phyloP scores from a whole-genome alignment of 2,797 vertebrate genomes.

The Urocyon cinereoargenteus region DNA sequence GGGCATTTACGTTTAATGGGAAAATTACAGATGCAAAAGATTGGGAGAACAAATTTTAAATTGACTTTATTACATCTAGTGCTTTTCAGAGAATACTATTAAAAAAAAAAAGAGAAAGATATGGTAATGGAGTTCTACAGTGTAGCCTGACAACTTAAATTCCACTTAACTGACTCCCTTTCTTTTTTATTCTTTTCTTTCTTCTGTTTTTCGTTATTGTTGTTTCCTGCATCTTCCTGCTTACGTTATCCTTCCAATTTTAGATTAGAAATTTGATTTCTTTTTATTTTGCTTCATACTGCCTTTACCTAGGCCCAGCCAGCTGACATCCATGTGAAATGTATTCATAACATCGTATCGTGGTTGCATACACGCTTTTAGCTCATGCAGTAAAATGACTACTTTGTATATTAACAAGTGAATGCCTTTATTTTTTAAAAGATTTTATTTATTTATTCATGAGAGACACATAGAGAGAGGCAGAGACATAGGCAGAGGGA shows the following conservation, averaged over 20 bases:
- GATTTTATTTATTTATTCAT: no score
- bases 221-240: constrained; percentile 74
- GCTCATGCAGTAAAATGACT: neutral
- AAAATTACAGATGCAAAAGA: constrained; percentile 94
- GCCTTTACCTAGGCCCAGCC: neutral
- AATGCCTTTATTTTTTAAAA: neutral
- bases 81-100: constrained; percentile 93
- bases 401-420: neutral
- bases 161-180: constrained; percentile 86
- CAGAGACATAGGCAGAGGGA: no score
- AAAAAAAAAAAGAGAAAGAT: constrained; percentile 89
- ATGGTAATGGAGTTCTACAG: constrained; percentile 89
- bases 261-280: constrained; percentile 81
- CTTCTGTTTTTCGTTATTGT: neutral
- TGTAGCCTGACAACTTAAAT: constrained; percentile 87
- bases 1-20: constrained; percentile 94
- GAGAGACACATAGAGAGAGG: no score
- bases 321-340: neutral
- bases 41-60: constrained; percentile 94
- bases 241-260: constrained; percentile 82
- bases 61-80: constrained; percentile 93
- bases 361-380: neutral
- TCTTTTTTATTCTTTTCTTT: neutral
- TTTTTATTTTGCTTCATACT: constrained; percentile 80
- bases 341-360: neutral